Evolutionary conservation across 2,888 invertebrate genomes (phyloP), one percentile per base, ranked within the genome.

Genomic region (Eudemis profundana): DNA sequence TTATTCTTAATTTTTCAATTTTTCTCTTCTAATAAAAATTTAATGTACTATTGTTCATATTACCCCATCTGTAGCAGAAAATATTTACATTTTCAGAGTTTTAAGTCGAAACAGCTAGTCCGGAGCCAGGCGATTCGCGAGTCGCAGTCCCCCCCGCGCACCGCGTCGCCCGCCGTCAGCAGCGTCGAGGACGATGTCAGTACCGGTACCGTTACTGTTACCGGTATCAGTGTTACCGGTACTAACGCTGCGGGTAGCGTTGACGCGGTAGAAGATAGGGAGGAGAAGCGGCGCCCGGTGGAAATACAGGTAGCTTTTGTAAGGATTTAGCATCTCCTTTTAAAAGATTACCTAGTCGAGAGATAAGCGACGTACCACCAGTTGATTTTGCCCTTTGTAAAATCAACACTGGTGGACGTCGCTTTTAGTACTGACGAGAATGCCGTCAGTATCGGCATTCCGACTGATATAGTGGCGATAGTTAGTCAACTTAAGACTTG

Each of bases 121-220:
- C 94, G 98, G 78, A 97, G 97, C 80, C 96, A 97, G 92, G 98
- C 98, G 70, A 96, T 98, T 93, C 94, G 97, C 80, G 98, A 98
- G 85, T 95, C 97, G 69, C 94, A 96, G 53, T 94, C 94, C 23
- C 94, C 94, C 10, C 94, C 94, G 33, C 93, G 94, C 69, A 90
- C 93, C 51, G 84, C 89, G 19, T 93, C 94, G 38, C 94, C 94
- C 53, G 71, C 73, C 23, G 69, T 69, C 59, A 56, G 67, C 33
- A 62, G 56, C 4, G 57, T 5, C 56, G 66, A 72, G 60, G 68
- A 69, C n/a, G 51, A 54, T 49, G 53, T 70, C 53, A 64, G 70
- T 67, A 70, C 66, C 69, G 78, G 74, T 14, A 66, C 64, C 62
- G 71, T 61, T 40, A 72, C 68, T 46, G 71, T 68, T 42, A 70